Evolutionary conservation across 2,113 vertebrate genomes (phyloP).

Genomic region (Coturnix japonica): DNA sequence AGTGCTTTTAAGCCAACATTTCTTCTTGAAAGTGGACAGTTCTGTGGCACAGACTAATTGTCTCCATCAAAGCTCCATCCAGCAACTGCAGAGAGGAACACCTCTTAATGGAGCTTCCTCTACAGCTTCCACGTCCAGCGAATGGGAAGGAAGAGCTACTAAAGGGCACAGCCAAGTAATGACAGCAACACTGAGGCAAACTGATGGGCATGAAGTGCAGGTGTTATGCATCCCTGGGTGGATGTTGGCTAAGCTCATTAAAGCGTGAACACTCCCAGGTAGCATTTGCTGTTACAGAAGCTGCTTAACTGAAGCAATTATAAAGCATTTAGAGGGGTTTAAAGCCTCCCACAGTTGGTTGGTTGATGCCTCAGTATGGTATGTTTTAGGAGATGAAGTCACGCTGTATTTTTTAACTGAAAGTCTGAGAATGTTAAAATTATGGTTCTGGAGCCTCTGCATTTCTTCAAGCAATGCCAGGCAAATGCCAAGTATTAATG

Average conservation of each 20-base stretch:
- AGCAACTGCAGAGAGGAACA: background rate
- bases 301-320: conserved; percentile 44
- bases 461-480: background rate
- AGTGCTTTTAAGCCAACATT: background rate
- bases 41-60: background rate
- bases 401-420: background rate
- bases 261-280: conserved; percentile 23
- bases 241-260: background rate
- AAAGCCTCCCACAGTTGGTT: background rate
- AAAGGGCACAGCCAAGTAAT: background rate
- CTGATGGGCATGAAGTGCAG: background rate
- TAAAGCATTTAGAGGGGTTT: conserved; percentile 28
- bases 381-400: background rate
- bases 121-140: rapidly evolving
- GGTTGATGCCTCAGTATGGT: background rate
- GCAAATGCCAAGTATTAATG: background rate
- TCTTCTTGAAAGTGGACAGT: background rate
- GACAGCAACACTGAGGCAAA: background rate
- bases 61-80: rapidly evolving
- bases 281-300: background rate
- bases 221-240: background rate
- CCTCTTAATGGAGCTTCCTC: background rate
- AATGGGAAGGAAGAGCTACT: background rate
- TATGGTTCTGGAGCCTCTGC: background rate
- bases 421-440: background rate